Base-by-base conservation (phyloP, 2,113 vertebrate genomes). In the Salvelinus fontinalis region DNA sequence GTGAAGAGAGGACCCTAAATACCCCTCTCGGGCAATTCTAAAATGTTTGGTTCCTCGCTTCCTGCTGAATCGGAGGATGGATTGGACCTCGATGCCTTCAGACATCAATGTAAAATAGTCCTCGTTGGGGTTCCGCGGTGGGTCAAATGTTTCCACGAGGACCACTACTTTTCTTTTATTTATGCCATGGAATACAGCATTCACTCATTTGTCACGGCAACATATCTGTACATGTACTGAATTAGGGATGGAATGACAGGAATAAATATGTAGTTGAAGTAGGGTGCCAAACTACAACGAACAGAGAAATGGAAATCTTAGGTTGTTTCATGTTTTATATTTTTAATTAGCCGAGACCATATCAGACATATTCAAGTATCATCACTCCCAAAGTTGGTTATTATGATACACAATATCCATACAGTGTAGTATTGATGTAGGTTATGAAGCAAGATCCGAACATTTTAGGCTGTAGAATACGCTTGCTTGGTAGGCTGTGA, bases 31-130 rank as follows among this genome's bases (percentile, higher is more conserved):
- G 54, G 85, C 74, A 77, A 67, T 80, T 73, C 70, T 31, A 74
- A 74, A 71, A 78, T 64, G 74, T 59, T 60, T 54, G 71, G 70
- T 72, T 75, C 79, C 72, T 60, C 73, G 3, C 64, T 74, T 49
- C 48, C 31, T 1, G 7, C 69, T 71, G 70, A 82, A 84, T 39
- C 67, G 62, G 79, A 79, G 83, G 81, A 90, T 67, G 84, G 82
- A 86, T 90, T 89, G 79, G 74, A 70, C 22, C 26, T 71, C 60
- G 82, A 83, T 78, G 80, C 81, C 77, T 73, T 62, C 71, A 71
- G 81, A 86, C 79, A 44, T 29, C 26, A 75, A 69, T 80, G 26
- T 67, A 51, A 59, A 82, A 60, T 60, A 31, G 68, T 73, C 64
- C 39, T 66, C 24, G 20, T 39, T 44, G 70, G 39, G 20, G n/a